phyloP scores from a whole-genome alignment of 2,888 invertebrate species.

The Urechis unicinctus region DNA sequence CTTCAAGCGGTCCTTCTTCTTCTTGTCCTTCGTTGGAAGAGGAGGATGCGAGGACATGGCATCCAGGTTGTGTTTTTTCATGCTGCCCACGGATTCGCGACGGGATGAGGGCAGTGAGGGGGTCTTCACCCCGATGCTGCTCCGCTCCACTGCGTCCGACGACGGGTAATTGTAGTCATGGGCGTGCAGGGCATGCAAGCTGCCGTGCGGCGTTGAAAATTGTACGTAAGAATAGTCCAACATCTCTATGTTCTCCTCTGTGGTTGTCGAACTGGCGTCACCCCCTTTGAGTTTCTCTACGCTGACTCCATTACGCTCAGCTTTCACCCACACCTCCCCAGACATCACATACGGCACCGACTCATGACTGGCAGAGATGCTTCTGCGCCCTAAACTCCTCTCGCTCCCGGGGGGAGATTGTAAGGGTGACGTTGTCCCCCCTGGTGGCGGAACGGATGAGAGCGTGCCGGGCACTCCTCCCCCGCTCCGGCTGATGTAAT shows the following conservation, averaged over 20 bases:
- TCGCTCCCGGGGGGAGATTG: not conserved
- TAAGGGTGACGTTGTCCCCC: not conserved
- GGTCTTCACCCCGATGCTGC: not conserved
- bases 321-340: conserved; percentile 15
- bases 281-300: conserved; percentile 12
- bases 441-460: not conserved
- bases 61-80: conserved; percentile 23
- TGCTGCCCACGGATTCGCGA: conserved; percentile 33
- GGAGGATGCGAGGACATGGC: conserved; percentile 53
- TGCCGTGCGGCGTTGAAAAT: conserved; percentile 56
- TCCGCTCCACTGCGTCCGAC: conserved; percentile 32
- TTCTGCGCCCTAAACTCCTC: no score
- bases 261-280: conserved; percentile 3
- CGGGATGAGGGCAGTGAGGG: conserved; percentile 2
- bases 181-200: no score
- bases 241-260: conserved; percentile 17
- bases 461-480: not conserved
- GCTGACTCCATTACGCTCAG: conserved; percentile 3
- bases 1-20: conserved; percentile 29
- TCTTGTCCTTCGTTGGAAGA: conserved; percentile 39
- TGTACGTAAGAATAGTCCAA: conserved; percentile 62
- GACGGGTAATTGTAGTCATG: conserved; percentile 85
- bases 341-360: no score
- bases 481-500: conserved; percentile 48
- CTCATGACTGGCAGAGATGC: not conserved